Percentiles rank a stretch among this genome's conserved stretches.
Evolutionary conservation across 2,113 vertebrate species (phyloP).

Genomic region (Blennius ocellaris): DNA sequence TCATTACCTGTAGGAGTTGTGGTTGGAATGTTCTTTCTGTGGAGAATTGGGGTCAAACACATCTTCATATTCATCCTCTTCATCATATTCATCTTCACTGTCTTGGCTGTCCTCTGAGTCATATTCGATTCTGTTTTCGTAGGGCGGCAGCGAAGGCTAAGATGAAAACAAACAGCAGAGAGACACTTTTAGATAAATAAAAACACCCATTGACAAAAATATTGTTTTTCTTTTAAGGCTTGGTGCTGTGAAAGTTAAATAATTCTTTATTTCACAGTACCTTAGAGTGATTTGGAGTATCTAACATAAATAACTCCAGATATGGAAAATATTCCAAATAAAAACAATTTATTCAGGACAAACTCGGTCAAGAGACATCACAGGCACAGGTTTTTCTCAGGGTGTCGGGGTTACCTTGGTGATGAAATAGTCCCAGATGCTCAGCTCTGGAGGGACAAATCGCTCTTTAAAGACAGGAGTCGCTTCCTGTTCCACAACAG

Average conservation of each 20-base stretch:
- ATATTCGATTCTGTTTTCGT: constrained; percentile 88
- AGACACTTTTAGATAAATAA: neutral
- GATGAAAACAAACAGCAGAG: constrained; percentile 44
- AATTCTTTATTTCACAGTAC: no score
- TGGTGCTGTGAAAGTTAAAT: no score
- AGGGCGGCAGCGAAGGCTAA: constrained; percentile 89
- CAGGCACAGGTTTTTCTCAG: no score
- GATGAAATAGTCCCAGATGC: constrained; percentile 99
- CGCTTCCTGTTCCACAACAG: constrained; percentile 82
- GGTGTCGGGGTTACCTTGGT: constrained; percentile 87
- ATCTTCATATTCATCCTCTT: constrained; percentile 82
- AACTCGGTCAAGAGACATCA: no score
- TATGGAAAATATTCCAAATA: no score
- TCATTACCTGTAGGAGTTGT: constrained; percentile 95
- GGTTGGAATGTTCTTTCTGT: constrained; percentile 92
- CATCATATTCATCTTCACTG: constrained; percentile 88
- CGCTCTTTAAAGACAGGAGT: constrained; percentile 85
- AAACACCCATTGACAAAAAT: neutral
- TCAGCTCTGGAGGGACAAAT: constrained; percentile 95
- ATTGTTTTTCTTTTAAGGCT: no score
- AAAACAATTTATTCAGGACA: no score
- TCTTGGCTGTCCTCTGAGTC: constrained; percentile 95
- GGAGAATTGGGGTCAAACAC: constrained; percentile 82
- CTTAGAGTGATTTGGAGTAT: no score
- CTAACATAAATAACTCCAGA: no score